Base-by-base conservation (phyloP, 2,113 vertebrate genomes). In the Harpagus bidentatus region DNA sequence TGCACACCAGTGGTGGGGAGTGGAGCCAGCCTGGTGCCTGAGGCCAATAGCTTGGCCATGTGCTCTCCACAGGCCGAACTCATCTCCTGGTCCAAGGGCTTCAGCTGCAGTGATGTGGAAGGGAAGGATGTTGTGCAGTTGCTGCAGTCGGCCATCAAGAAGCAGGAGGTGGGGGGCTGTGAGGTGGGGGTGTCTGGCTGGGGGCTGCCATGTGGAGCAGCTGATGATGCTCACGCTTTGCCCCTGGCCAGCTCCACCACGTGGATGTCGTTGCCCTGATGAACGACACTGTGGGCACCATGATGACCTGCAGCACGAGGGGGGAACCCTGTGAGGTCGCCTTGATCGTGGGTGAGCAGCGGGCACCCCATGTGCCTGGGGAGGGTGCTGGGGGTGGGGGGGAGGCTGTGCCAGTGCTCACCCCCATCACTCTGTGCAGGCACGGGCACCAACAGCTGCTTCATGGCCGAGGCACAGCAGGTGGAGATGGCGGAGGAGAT, bases 1-100 rank as follows among this genome's bases (percentile, higher is more conserved):
- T 23, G 70, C 56, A 52, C 18, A 2, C 34, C 53, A 13, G 4
- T 12, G 3, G 6, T 2, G 3, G 34, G 47, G 29, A 71, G 50
- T 3, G 1, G 20, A 56, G 29, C 19, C 1, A 2, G n/a, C 7
- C 17, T 0, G 0, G 17, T 45, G 38, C 8, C 1, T 2, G 29
- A 53, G 34, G 3, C 28, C 38, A 25, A 6, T 1, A 1, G 22
- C 45, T 70, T 4, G 2, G 17, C 23, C 3, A 0, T 0, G 6
- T 77, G 38, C 56, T 93, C 7, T 47, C 52, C 31, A 18, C 97
- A 99, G 99, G 98, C 98, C 15, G 98, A 98, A 76, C 98, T 99
- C 95, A 97, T 99, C 80, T 98, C 96, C 88, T 99, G 99, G 99
- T 98, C 98, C 20, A 99, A 99, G 97, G 98, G 98, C 52, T 99